Evolutionary conservation across 2,888 invertebrate species (phyloP).

Genomic region (Brachyptera putata): DNA sequence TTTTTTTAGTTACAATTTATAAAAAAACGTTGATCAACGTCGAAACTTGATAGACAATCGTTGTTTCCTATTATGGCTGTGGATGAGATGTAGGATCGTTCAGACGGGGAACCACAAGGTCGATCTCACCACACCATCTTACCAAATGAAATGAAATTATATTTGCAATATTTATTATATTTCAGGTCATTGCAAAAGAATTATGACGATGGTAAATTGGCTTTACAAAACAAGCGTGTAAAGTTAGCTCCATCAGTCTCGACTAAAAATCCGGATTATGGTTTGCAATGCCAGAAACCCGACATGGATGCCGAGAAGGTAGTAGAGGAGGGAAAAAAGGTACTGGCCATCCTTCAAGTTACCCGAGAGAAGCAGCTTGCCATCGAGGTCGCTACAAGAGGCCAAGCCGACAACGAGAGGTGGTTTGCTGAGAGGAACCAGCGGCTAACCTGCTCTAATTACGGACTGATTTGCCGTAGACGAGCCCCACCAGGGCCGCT

Average conservation of each 20-base stretch:
- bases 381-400: background rate
- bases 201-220: no score
- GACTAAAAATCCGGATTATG: background rate
- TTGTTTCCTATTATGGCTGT: no score
- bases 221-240: background rate
- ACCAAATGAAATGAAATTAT: background rate
- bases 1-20: background rate
- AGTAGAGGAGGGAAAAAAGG: background rate
- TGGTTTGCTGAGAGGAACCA: background rate
- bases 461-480: background rate
- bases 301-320: background rate
- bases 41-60: no score
- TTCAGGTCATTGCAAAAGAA: no score
- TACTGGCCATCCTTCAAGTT: background rate
- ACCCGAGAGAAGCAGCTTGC: background rate
- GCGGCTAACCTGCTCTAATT: background rate
- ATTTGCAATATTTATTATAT: no score
- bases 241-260: background rate
- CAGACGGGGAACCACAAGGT: background rate
- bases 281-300: background rate
- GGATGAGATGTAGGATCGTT: background rate
- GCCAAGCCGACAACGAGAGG: background rate
- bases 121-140: background rate
- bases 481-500: background rate
- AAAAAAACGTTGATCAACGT: background rate